phyloP scores from a whole-genome alignment of 2,888 invertebrate species.

The Catocala nupta region DNA sequence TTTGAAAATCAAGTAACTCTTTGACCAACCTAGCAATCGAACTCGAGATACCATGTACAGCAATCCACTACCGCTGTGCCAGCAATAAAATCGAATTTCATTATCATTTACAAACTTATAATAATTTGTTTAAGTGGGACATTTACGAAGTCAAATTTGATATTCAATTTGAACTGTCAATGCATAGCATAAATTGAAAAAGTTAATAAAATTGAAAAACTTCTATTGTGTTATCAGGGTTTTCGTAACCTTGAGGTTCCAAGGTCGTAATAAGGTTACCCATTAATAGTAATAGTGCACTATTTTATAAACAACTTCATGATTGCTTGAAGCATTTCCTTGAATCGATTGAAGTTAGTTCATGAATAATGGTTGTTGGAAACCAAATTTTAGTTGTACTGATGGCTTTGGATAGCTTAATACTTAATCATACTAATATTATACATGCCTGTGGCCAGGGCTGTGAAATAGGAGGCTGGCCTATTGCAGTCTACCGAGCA shows the following conservation, averaged over 20 bases:
- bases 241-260: conserved; percentile 24
- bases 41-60: too few relatives aligned
- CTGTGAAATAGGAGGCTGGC: too few relatives aligned
- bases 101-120: too few relatives aligned
- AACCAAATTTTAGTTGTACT: not conserved
- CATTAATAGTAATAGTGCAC: conserved; percentile 28
- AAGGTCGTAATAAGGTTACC: conserved; percentile 23
- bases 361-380: not conserved
- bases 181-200: conserved; percentile 39
- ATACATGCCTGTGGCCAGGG: too few relatives aligned
- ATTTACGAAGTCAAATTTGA: not conserved
- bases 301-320: conserved; percentile 47
- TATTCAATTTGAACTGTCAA: conserved; percentile 25
- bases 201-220: conserved; percentile 45
- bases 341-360: not conserved
- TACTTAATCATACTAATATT: too few relatives aligned
- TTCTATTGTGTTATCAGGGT: conserved; percentile 26
- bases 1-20: too few relatives aligned
- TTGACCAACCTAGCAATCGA: too few relatives aligned
- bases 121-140: too few relatives aligned
- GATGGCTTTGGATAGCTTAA: not conserved
- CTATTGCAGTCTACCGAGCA: too few relatives aligned
- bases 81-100: too few relatives aligned
- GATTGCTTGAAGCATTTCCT: conserved; percentile 16
- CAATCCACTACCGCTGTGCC: too few relatives aligned